A percentile compares a stretch with the other conserved stretches of the same genome.
Conservation (phyloP, 2,113 vertebrate species). For the Oryctolagus cuniculus region mOryCun1.1 NC_091436.1:105041001-105041500, state of each 20-base stretch:
- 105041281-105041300: not conserved
- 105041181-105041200: not conserved
- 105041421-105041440: no score
- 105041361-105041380: no score
- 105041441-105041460: no score
- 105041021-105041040: no score
- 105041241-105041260: not conserved
- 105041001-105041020: no score
- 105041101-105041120: not conserved
- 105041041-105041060: no score
- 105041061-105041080: no score
- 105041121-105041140: not conserved
- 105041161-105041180: not conserved
- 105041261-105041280: not conserved
- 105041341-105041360: not conserved
- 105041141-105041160: fast-evolving
- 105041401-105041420: no score
- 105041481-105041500: no score
- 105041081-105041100: not conserved
- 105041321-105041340: not conserved
- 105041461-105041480: no score
- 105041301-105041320: not conserved
- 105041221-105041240: no score
- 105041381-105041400: no score
- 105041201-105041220: not conserved